Evolutionary conservation across 1,140 invertebrate genomes (phyloP), one percentile per base, ranked within the genome.

Genomic region (Drosophila biarmipes): DNA sequence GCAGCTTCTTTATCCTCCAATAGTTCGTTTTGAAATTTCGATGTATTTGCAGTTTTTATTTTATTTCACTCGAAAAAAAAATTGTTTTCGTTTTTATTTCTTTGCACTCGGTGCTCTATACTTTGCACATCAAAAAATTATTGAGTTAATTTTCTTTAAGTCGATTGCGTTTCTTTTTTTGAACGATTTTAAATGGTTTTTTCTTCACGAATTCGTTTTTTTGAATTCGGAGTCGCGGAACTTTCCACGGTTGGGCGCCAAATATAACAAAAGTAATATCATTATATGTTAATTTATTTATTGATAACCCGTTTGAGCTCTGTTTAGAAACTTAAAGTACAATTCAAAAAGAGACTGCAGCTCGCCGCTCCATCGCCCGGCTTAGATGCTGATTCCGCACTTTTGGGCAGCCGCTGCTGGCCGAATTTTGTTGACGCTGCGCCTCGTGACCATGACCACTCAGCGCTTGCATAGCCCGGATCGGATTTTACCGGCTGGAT

Each of bases 1-100:
- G 35, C 35, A n/a, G 35, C 35, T 38, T 38, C 35, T n/a, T 38
- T n/a, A 38, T 38, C 35, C n/a, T 38, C 37, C 37, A 38, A n/a
- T 15, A 38, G 37, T 38, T 38, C n/a, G 14, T 38, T 38, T 38
- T 38, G 37, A 38, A 38, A 15, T 38, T 38, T 15, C 37, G 37
- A 38, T 38, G n/a, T 40, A 17, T 15, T 40, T 40, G 37, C 14
- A 38, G 37, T 38, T 40, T 38, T 40, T 40, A 15, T 40, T 40
- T 40, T 15, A 7, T 40, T n/a, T n/a, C 37, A 14, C 14, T 15
- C 37, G 34, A 35, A 38, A 38, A 17, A 40, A 40, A 8, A 40
- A 7, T 17, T 17, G 6, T 1, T 38, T 38, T 34, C 31, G 31
- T 34, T 34, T 34, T 34, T 34, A 34, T 34, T 29, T 29, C 29